Evolutionary conservation across 2,113 vertebrate species (phyloP).

Genomic region (Oriolus oriolus): DNA sequence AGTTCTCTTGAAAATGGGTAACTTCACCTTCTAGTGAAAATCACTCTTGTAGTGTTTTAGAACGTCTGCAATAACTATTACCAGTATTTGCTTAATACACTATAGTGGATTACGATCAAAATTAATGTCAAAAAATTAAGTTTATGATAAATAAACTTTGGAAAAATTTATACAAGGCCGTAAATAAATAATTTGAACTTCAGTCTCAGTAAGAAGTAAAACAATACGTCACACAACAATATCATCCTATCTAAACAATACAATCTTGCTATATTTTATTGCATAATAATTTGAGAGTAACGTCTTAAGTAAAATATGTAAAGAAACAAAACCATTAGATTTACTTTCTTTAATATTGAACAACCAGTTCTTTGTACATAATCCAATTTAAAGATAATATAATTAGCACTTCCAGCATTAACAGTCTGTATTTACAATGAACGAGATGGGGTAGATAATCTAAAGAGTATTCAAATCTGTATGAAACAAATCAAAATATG

Average conservation of each 20-base stretch:
- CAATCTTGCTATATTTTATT: slow-evolving; percentile 59
- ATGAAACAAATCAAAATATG: slow-evolving; percentile 65
- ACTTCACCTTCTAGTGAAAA: not conserved
- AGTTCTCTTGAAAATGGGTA: not conserved
- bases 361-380: slow-evolving; percentile 76
- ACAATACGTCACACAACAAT: slow-evolving; percentile 37
- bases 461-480: slow-evolving; percentile 60
- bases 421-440: slow-evolving; percentile 73
- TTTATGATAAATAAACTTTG: slow-evolving; percentile 69
- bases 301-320: slow-evolving; percentile 64
- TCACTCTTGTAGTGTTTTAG: slow-evolving; percentile 1
- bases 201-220: slow-evolving; percentile 66
- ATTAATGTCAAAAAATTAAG: slow-evolving; percentile 53
- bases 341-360: slow-evolving; percentile 79
- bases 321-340: slow-evolving; percentile 68
- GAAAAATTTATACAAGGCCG: slow-evolving; percentile 59
- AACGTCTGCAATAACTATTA: not conserved
- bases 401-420: slow-evolving; percentile 75
- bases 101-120: slow-evolving; percentile 25
- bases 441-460: slow-evolving; percentile 25
- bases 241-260: slow-evolving; percentile 50
- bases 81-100: not conserved
- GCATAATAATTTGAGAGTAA: slow-evolving; percentile 62
- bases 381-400: slow-evolving; percentile 79
- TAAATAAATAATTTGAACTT: slow-evolving; percentile 76